phyloP scores from a whole-genome alignment of 2,888 invertebrate species.

The Drosophila longiperda region DNA sequence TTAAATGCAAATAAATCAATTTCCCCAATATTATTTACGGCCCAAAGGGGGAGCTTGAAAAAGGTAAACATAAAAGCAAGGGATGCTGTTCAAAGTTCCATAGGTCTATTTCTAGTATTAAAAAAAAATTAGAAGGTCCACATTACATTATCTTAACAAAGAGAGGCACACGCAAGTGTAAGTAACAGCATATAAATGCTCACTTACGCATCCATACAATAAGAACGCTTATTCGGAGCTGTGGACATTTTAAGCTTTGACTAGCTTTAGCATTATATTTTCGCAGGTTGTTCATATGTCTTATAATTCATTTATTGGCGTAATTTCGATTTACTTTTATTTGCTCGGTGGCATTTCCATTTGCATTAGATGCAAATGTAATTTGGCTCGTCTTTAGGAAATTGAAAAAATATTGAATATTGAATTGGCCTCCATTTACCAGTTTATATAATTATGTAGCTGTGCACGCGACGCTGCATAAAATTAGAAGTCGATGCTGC shows the following conservation, averaged over 20 bases:
- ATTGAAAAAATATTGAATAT: conserved; percentile 79
- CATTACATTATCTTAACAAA: conserved; percentile 71
- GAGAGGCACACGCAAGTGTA: conserved; percentile 33
- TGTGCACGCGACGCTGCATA: conserved; percentile 56
- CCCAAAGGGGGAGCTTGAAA: conserved; percentile 10
- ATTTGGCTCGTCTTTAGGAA: conserved; percentile 42
- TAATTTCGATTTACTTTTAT: conserved; percentile 80
- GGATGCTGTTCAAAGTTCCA: conserved; percentile 63
- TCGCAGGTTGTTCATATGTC: conserved; percentile 57
- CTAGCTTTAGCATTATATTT: conserved; percentile 63
- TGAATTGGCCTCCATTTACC: conserved; percentile 39
- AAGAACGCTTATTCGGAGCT: conserved; percentile 48
- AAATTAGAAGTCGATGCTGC: conserved; percentile 54
- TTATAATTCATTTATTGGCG: conserved; percentile 81
- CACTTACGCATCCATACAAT: conserved; percentile 24
- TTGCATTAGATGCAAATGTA: conserved; percentile 58
- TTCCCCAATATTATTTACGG: conserved; percentile 75
- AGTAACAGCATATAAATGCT: conserved; percentile 45
- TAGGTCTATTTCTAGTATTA: conserved; percentile 60
- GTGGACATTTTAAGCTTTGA: conserved; percentile 50
- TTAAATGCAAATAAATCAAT: conserved; percentile 75
- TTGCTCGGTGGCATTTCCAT: conserved; percentile 65
- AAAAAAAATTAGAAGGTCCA: conserved; percentile 75
- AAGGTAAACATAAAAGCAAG: neutral
- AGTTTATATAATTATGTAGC: conserved; percentile 59